These are phyloP conservation scores for Eupeodes latifasciatus DNA, from an alignment of 2,888 invertebrate genomes.

Conservation along the genomic window DNA sequence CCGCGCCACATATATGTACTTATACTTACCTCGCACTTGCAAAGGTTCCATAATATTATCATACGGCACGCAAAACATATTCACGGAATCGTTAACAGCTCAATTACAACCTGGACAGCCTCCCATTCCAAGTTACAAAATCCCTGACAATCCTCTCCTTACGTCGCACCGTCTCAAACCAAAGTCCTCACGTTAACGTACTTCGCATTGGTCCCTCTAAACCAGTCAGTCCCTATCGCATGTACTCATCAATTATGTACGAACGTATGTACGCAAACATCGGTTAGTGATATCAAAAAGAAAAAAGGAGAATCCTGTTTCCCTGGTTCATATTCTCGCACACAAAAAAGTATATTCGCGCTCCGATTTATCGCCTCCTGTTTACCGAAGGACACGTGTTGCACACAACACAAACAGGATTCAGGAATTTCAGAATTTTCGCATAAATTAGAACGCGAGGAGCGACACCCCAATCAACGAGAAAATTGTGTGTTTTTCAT, in stretches of 20 bases:
- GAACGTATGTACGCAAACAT: conserved; percentile 49
- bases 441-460: conserved; percentile 72
- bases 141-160: neutral
- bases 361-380: conserved; percentile 72
- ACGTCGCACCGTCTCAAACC: neutral
- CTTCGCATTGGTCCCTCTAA: neutral
- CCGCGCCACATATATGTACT: neutral
- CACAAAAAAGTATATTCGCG: conserved; percentile 66
- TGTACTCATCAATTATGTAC: conserved; percentile 58
- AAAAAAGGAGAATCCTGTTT: conserved; percentile 53
- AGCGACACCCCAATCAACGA: conserved; percentile 56
- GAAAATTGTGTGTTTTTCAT: conserved; percentile 55
- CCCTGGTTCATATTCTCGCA: conserved; percentile 5
- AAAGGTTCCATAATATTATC: conserved; percentile 22
- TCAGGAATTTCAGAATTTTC: conserved; percentile 68
- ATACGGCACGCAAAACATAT: conserved; percentile 21
- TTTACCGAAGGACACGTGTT: conserved; percentile 70
- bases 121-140: conserved; percentile 17
- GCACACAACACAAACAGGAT: conserved; percentile 51
- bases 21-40: neutral
- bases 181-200: too few species aligned
- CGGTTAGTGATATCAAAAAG: conserved; percentile 3
- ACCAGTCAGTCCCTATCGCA: conserved; percentile 54
- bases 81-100: conserved; percentile 70
- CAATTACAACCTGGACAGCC: conserved; percentile 64